phyloP scores from a whole-genome alignment of 2,888 invertebrate genomes.

The Philereme transversata region DNA sequence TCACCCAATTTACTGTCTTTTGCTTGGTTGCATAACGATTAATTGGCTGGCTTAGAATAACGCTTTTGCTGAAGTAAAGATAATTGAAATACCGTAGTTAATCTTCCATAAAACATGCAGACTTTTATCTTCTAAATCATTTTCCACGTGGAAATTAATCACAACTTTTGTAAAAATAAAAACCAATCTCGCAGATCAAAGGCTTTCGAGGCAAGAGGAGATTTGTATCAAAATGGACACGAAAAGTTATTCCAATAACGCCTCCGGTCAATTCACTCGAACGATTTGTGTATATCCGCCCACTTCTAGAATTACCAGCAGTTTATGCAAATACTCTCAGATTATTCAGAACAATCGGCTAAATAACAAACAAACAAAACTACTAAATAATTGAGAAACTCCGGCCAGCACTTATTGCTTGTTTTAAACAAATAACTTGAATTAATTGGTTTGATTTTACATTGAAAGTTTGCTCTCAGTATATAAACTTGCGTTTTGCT shows the following conservation, averaged over 20 bases:
- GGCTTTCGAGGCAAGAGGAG: neutral
- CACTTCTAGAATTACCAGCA: neutral
- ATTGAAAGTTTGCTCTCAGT: constrained; percentile 13
- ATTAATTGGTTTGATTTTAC: constrained; percentile 26
- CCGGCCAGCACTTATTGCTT: constrained; percentile 15
- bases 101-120: neutral
- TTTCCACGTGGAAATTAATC: neutral
- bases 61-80: constrained; percentile 7
- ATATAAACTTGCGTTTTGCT: constrained; percentile 1
- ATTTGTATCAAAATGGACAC: neutral
- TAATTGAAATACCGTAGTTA: neutral
- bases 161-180: constrained; percentile 4
- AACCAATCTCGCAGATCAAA: constrained; percentile 14
- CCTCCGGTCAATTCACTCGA: constrained; percentile 15
- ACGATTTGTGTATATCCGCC: constrained; percentile 18
- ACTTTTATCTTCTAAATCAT: neutral
- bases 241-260: constrained; percentile 3
- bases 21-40: constrained; percentile 15
- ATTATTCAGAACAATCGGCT: constrained; percentile 14
- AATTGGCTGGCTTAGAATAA: constrained; percentile 6
- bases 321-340: constrained; percentile 8
- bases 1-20: constrained; percentile 20
- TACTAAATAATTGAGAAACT: constrained; percentile 17
- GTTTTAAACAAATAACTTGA: constrained; percentile 22
- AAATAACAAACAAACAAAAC: constrained; percentile 28